phyloP scores from a whole-genome alignment of 23 tunicate species.

The Halocynthia roretzi region DNA sequence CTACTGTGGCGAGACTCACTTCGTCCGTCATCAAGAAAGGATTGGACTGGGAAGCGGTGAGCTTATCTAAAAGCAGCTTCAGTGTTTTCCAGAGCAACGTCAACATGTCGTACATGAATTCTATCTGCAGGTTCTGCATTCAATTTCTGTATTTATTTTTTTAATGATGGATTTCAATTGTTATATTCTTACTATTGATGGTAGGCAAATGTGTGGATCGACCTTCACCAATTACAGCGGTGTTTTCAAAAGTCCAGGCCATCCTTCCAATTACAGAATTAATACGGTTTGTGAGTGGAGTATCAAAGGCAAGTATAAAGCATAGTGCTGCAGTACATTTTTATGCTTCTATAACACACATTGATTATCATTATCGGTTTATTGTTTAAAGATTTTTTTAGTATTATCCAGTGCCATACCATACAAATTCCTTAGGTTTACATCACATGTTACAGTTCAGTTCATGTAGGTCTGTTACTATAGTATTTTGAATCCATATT shows the following conservation, averaged over 20 bases:
- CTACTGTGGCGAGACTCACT: constrained; percentile 19
- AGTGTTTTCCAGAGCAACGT: not conserved
- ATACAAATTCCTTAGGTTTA: too few species aligned
- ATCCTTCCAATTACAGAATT: constrained; percentile 37
- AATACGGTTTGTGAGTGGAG: constrained; percentile 53
- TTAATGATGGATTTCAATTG: not conserved
- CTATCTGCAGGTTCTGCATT: constrained; percentile 23
- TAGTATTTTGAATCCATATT: not conserved
- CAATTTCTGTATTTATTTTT: not conserved
- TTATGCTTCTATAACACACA: not conserved
- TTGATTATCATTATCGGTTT: too few species aligned
- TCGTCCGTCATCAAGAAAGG: not conserved
- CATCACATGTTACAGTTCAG: too few species aligned
- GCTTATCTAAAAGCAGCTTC: not conserved
- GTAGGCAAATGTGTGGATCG: constrained; percentile 47
- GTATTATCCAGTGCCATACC: too few species aligned
- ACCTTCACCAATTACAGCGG: constrained; percentile 19
- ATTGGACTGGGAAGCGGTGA: constrained; percentile 46
- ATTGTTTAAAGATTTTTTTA: too few species aligned
- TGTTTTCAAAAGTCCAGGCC: constrained; percentile 34
- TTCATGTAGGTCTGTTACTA: too few species aligned
- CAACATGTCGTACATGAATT: constrained; percentile 8
- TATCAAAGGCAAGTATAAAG: constrained; percentile 20
- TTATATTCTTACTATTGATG: not conserved
- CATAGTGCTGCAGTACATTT: not conserved